Base-by-base conservation (phyloP, 2,113 vertebrate species). In the Scopus umbretta region DNA sequence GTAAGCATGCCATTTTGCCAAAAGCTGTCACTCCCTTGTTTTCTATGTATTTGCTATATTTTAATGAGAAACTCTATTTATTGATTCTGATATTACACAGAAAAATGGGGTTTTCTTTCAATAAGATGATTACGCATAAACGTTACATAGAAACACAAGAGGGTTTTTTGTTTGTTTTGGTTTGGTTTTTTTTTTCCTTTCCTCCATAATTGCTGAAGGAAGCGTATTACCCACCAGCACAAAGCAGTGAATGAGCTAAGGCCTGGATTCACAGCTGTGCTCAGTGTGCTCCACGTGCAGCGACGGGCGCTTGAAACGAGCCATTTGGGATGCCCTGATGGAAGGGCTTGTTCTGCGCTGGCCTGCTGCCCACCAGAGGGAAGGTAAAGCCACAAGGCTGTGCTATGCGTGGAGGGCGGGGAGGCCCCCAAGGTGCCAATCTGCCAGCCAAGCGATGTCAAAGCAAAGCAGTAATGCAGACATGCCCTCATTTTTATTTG, bases 231-330 rank as follows among this genome's bases (percentile, higher is more conserved):
- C 85, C 81, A 82, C 29, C 62, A 92, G 78, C 80, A 76, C 45
- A 73, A 75, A 81, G 85, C 85, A 86, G 74, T 7, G 42, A 93
- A 94, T n/a, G 79, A 92, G 83, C 90, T 63, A 15, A 84, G 70
- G 49, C 86, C 62, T 0, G 0, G 53, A 42, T 95, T 47, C 91
- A 87, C 89, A 95, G 96, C 92, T 94, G 80, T 62, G 70, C 83
- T 75, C 83, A 45, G 36, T 3, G 53, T 16, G 58, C 70, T 79
- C 65, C 80, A 53, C 13, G 5, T 73, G 78, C 81, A 55, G 80
- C 1, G 2, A 9, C 2, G 0, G 61, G 49, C 6, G 0, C 11
- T 2, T 16, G 0, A 7, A 88, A 76, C 0, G 2, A 93, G 74
- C 61, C 89, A 20, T 53, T 66, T 82, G 95, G 84, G 94, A 93